Percentiles rank a stretch among this genome's conserved stretches.
Evolutionary conservation across 1,140 invertebrate genomes (phyloP).

Genomic region (Hyposmocoma kahamanoa): DNA sequence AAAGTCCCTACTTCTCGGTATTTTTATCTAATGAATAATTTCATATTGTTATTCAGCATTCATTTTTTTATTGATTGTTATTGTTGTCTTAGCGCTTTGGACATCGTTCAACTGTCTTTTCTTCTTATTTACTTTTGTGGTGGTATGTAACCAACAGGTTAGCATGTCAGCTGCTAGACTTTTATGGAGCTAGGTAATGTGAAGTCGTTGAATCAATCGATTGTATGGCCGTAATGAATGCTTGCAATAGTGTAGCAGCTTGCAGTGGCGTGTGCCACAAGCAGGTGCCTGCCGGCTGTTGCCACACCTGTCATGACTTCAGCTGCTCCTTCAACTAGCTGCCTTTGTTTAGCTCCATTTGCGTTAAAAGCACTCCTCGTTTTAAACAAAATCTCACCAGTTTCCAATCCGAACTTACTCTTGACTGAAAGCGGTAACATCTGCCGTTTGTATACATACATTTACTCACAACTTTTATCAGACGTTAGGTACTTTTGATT

Average conservation of each 20-base stretch:
- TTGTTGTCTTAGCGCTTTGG: too few relatives aligned
- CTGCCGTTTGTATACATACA: constrained; percentile 1
- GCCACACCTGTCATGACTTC: constrained; percentile 59
- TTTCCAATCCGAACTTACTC: too few relatives aligned
- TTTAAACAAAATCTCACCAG: neutral
- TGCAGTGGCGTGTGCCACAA: constrained; percentile 52
- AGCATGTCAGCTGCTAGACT: constrained; percentile 18
- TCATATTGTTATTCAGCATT: too few relatives aligned
- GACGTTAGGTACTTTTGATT: too few relatives aligned
- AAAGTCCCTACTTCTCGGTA: constrained; percentile 8
- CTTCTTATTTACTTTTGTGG: too few relatives aligned
- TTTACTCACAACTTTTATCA: too few relatives aligned
- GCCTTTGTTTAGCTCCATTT: constrained; percentile 13
- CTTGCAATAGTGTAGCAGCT: constrained; percentile 52
- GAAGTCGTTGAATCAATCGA: constrained; percentile 28
- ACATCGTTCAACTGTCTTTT: too few relatives aligned
- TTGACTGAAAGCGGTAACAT: constrained; percentile 1
- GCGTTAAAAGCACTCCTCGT: neutral
- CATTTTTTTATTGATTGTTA: too few relatives aligned
- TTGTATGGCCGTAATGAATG: constrained; percentile 35
- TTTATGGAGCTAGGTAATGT: constrained; percentile 19
- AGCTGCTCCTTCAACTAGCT: constrained; percentile 43
- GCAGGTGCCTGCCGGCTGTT: constrained; percentile 66
- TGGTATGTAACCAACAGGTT: constrained; percentile 7
- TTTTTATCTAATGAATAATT: constrained; percentile 15